Percentiles rank a stretch among this genome's conserved stretches.
Conservation (phyloP, 2,113 vertebrate genomes). For the Aphelocoma coerulescens region DNA sequence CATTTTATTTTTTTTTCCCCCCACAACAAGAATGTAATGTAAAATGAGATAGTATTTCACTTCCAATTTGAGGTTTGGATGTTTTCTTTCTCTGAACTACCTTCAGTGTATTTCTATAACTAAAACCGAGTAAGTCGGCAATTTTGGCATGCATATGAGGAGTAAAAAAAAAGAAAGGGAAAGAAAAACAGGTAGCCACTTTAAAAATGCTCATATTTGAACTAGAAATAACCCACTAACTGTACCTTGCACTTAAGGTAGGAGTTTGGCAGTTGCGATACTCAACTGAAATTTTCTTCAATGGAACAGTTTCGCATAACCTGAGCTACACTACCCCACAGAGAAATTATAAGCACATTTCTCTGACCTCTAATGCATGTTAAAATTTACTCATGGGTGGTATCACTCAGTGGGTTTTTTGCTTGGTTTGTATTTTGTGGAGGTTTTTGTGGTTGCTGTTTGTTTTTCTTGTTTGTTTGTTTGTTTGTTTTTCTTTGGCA, state of each 20-base stretch:
- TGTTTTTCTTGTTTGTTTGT: background rate
- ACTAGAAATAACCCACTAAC: background rate
- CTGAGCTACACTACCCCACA: background rate
- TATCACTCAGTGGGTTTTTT: background rate
- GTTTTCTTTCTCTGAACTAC: conserved; percentile 48
- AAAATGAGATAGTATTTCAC: conserved; percentile 31
- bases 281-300: conserved; percentile 48
- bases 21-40: conserved; percentile 35
- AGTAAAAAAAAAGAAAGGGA: background rate
- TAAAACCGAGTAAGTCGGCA: background rate
- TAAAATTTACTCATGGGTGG: background rate
- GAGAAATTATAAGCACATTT: background rate
- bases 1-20: conserved; percentile 39
- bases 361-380: background rate
- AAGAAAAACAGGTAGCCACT: background rate
- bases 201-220: background rate
- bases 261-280: background rate
- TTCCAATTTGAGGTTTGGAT: conserved; percentile 42
- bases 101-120: conserved; percentile 15
- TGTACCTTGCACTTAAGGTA: background rate
- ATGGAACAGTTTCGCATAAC: background rate
- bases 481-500: background rate
- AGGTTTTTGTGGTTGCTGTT: background rate
- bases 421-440: background rate
- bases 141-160: background rate